phyloP scores from a whole-genome alignment of 2,888 invertebrate genomes.

The Merodon equestris region DNA sequence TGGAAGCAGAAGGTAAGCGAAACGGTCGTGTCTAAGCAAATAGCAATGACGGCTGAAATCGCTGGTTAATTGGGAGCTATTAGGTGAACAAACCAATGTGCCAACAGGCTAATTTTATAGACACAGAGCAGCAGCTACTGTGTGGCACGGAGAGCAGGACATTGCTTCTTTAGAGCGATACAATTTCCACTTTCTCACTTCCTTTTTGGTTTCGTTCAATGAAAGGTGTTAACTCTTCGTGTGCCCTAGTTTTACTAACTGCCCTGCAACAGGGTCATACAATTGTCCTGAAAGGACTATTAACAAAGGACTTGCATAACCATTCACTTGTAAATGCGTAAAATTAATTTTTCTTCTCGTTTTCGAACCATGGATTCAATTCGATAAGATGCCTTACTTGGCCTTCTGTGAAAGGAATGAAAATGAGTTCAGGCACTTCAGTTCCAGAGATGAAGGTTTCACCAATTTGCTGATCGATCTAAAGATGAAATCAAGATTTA shows the following conservation, averaged over 20 bases:
- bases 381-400: background rate
- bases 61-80: conserved; percentile 59
- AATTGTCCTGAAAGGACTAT: conserved; percentile 39
- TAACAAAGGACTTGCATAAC: conserved; percentile 57
- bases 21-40: conserved; percentile 47
- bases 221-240: background rate
- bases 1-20: conserved; percentile 4
- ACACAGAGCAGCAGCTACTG: background rate
- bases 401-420: background rate
- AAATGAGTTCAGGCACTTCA: conserved; percentile 10
- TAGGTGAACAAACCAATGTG: conserved; percentile 52
- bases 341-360: conserved; percentile 58
- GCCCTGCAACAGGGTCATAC: conserved; percentile 4
- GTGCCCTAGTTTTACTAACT: background rate
- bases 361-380: background rate
- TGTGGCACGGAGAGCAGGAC: conserved; percentile 23
- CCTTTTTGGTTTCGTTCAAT: background rate
- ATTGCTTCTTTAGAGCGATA: conserved; percentile 40
- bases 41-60: conserved; percentile 51
- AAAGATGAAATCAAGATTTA: conserved; percentile 63
- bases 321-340: conserved; percentile 60
- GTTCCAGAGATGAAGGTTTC: conserved; percentile 41
- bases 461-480: conserved; percentile 55
- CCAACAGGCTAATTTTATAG: conserved; percentile 46
- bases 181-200: conserved; percentile 35